Conservation (phyloP, 2,113 vertebrate genomes). For the Calyptommatus sinebrachiatus region DNA sequence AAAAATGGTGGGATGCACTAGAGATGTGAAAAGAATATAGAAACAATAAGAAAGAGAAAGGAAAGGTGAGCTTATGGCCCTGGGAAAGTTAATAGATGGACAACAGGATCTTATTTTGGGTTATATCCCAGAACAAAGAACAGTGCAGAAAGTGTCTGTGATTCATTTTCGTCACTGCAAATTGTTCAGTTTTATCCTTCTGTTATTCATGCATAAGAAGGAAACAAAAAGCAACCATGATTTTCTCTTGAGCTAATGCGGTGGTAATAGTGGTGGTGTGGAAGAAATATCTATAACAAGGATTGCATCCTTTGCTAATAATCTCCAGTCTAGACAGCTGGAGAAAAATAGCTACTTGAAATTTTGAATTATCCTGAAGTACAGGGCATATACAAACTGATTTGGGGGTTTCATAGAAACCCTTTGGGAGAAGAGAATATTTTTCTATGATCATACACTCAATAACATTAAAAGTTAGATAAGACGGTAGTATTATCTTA, state of each 20-base stretch:
- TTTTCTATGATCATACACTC: not conserved
- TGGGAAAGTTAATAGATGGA: no score
- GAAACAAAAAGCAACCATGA: not conserved
- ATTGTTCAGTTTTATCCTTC: not conserved
- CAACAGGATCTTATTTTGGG: no score
- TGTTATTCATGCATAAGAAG: not conserved
- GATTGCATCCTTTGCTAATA: not conserved
- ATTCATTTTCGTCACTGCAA: constrained; percentile 35
- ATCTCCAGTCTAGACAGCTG: not conserved
- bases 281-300: not conserved
- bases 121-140: no score
- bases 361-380: not conserved
- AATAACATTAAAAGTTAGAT: not conserved
- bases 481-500: no score
- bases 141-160: constrained; percentile 23
- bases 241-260: not conserved
- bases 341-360: not conserved
- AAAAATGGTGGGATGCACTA: constrained; percentile 76
- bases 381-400: not conserved
- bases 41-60: constrained; percentile 42
- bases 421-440: not conserved
- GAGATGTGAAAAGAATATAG: constrained; percentile 72
- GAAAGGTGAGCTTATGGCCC: constrained; percentile 6
- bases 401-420: not conserved
- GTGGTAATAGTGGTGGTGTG: not conserved